A percentile compares a stretch with the other conserved stretches of the same genome.
Evolutionary conservation across 2,888 invertebrate species (phyloP).

Genomic region (Drosophila crucigera): DNA sequence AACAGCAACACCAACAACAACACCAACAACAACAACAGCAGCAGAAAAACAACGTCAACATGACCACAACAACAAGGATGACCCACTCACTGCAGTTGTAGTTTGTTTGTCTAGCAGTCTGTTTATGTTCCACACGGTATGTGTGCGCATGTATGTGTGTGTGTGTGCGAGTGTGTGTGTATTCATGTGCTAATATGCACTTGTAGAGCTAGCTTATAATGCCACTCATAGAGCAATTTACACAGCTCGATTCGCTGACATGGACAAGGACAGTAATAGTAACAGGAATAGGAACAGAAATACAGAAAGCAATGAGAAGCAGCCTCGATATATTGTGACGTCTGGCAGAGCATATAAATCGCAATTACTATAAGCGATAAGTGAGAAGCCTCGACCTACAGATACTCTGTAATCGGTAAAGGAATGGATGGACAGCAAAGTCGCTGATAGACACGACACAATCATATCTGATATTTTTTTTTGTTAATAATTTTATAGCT

Average conservation of each 20-base stretch:
- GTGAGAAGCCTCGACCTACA: background rate
- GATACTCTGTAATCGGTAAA: background rate
- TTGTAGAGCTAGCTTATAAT: conserved; percentile 39
- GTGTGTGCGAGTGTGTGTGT: conserved; percentile 1
- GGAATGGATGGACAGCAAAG: background rate
- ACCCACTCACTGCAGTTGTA: conserved; percentile 41
- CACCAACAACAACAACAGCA: conserved; percentile 1
- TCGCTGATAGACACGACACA: background rate
- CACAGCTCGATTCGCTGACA: conserved; percentile 38
- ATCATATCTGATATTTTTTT: background rate
- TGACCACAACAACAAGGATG: conserved; percentile 17
- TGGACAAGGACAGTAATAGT: conserved; percentile 20
- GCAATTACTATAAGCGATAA: background rate
- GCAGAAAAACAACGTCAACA: conserved; percentile 18
- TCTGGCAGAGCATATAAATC: conserved; percentile 15
- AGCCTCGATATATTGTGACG: conserved; percentile 22
- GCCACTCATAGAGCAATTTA: conserved; percentile 53
- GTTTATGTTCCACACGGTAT: background rate
- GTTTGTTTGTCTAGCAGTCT: conserved; percentile 19
- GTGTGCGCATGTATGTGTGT: background rate
- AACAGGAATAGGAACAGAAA: background rate
- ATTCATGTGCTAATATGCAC: conserved; percentile 54
- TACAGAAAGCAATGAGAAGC: background rate
- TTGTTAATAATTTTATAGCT: background rate
- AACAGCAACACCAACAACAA: conserved; percentile 13